These are phyloP conservation scores for Calypte anna DNA, from an alignment of 2,113 vertebrate genomes.

Conservation along the genomic window DNA sequence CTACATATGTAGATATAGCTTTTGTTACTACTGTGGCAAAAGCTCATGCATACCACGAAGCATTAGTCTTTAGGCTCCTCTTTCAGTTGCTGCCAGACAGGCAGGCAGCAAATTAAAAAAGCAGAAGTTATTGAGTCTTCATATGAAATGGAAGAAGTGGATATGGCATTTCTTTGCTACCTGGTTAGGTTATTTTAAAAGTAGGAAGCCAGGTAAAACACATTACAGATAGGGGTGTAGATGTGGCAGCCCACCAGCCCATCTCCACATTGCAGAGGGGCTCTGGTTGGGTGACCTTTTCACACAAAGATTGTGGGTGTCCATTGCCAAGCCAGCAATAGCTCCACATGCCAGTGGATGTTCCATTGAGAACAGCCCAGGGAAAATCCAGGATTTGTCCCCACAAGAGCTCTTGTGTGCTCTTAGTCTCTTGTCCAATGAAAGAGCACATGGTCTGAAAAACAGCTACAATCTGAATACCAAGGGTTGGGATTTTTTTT, in stretches of 20 bases:
- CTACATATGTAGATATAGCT: background rate
- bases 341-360: accelerated
- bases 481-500: background rate
- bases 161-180: background rate
- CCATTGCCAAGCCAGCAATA: background rate
- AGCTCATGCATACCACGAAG: background rate
- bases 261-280: background rate
- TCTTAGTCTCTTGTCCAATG: background rate
- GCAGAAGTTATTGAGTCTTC: background rate
- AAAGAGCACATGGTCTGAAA: background rate
- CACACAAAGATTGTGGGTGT: accelerated
- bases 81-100: background rate
- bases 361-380: background rate
- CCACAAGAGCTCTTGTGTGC: background rate
- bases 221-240: background rate
- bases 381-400: background rate
- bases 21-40: background rate
- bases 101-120: background rate
- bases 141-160: background rate
- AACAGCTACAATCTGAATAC: background rate
- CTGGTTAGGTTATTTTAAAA: background rate
- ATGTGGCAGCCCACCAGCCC: background rate
- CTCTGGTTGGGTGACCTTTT: background rate
- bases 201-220: background rate
- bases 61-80: background rate